Evolutionary conservation across 2,797 vertebrate species (phyloP).

Genomic region (Coilia nasus): DNA sequence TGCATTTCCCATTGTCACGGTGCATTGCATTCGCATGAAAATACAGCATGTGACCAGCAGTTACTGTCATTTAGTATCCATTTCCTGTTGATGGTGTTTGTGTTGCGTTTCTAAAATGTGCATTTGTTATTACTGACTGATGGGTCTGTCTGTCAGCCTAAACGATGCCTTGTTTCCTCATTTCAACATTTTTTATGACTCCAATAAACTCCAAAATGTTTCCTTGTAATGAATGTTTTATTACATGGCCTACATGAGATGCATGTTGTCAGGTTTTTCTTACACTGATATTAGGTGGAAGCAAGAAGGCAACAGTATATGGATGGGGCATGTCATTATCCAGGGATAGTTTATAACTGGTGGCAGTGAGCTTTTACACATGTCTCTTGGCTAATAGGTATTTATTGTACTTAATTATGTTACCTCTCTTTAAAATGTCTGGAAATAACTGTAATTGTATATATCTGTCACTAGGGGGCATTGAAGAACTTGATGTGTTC

Average conservation of each 20-base stretch:
- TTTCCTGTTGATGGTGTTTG: background rate
- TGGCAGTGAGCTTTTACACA: too few relatives aligned
- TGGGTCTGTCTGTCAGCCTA: background rate
- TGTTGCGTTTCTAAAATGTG: background rate
- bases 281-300: background rate
- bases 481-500: background rate
- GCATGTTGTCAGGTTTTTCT: background rate
- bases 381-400: too few relatives aligned
- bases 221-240: background rate
- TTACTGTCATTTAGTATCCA: background rate
- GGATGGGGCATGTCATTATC: too few relatives aligned
- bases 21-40: background rate
- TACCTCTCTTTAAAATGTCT: background rate
- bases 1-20: background rate
- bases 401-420: too few relatives aligned
- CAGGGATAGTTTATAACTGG: too few relatives aligned
- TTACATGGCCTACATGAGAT: background rate
- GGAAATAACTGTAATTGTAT: background rate
- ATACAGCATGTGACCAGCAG: background rate
- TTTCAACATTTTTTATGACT: constrained; percentile 1
- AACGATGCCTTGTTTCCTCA: background rate
- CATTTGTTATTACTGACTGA: background rate
- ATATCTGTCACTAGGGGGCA: background rate
- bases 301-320: too few relatives aligned
- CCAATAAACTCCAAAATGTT: background rate